Conservation (phyloP, 1,140 invertebrate genomes). For the Galleria mellonella region DNA sequence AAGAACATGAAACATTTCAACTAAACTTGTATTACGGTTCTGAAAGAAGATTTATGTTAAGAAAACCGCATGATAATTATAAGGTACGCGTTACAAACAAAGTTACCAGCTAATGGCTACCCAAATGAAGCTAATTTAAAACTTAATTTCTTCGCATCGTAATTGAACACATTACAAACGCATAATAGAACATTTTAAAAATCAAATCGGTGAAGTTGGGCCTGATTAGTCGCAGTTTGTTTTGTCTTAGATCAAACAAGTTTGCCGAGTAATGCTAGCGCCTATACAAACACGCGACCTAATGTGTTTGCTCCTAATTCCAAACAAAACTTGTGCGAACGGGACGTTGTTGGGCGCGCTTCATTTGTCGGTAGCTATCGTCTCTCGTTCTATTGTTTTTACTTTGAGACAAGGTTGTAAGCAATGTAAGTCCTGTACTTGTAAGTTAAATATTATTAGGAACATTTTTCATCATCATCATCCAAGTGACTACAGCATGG, state of each 20-base stretch:
- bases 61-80: too few relatives aligned
- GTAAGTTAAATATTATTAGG: too few relatives aligned
- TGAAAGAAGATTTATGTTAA: too few relatives aligned
- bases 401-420: background rate
- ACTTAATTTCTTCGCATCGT: background rate
- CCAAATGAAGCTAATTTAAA: too few relatives aligned
- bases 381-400: too few relatives aligned
- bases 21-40: too few relatives aligned
- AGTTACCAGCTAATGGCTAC: too few relatives aligned
- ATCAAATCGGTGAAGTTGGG: conserved; percentile 46
- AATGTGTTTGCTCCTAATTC: conserved; percentile 66
- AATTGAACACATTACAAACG: conserved; percentile 1
- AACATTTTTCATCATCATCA: too few relatives aligned
- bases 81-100: too few relatives aligned
- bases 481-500: too few relatives aligned
- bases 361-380: conserved; percentile 3
- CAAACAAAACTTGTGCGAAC: conserved; percentile 61
- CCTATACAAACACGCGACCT: conserved; percentile 61
- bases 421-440: too few relatives aligned
- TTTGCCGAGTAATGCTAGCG: conserved; percentile 37
- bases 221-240: conserved; percentile 54
- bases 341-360: conserved; percentile 4
- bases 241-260: conserved; percentile 63
- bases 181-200: conserved; percentile 31
- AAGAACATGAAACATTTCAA: too few relatives aligned